Base-by-base conservation (phyloP, 2,888 invertebrate genomes). In the Venusia cambrica region DNA sequence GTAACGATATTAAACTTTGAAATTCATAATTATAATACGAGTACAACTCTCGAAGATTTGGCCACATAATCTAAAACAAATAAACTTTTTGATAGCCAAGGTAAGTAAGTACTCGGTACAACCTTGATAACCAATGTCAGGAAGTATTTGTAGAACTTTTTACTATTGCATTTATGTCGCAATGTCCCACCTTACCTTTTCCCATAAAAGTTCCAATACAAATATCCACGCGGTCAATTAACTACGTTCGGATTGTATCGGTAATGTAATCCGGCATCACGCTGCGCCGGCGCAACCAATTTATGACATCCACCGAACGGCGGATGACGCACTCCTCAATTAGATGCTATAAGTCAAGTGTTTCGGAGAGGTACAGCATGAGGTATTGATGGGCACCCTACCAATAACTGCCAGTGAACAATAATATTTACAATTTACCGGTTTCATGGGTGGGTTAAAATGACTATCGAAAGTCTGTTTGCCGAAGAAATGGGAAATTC, bases 221-320 rank as follows among this genome's bases (percentile, higher is more conserved):
- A 74, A 72, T 69, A 72, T 66, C 59, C 56, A 58, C 57, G 53
- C 53, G 67, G 57, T 70, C 73, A 73, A 75, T 75, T 72, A 73
- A 67, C 57, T 53, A 57, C 50, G 54, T 54, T 43, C 45, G 57
- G 52, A 37, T 45, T 39, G 45, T 48, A 41, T 35, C 51, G 44
- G 69, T 62, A 61, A 69, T 61, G 62, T 62, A 62, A 68, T 64
- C 49, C 59, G 77, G 73, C 74, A 62, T 73, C 80, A 78, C 63
- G 81, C 80, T 73, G 80, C 38, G 73, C 8, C 43, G 34, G 38
- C 38, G 37, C 38, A 29, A 19, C 16, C 15, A 36, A 48, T 52
- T 52, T 49, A 52, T 49, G 48, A 36, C 45, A 42, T 37, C 38
- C 38, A 29, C 38, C 42, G 38, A 36, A 29, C 22, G 17, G 27